Base-by-base conservation (phyloP, 1,140 invertebrate genomes). In the Eueides isabella region DNA sequence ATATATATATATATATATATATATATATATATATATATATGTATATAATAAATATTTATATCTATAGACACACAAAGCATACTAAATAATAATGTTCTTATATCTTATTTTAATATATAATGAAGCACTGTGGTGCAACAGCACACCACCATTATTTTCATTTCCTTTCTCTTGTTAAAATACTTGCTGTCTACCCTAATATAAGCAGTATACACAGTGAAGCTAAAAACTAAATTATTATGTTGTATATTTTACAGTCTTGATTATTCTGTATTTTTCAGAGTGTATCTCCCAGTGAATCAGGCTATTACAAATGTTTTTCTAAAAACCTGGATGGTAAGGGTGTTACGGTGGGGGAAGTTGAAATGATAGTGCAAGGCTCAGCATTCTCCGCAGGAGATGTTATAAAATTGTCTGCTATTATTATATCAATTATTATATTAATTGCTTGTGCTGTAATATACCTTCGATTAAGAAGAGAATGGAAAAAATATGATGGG, bases 291-390 rank as follows among this genome's bases (percentile, higher is more conserved):
- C 92, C 94, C 29, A 83, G 87, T 70, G 95, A 96, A 85, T 92
- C 94, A 71, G 95, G 95, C 2, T 93, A 94, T 74, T 96, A 96
- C 80, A 95, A 94, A 80, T 96, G 95, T 77, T 77, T 95, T 44
- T 95, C 95, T n/a, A 95, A 93, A 82, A 94, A 94, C 63, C 80
- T 96, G 68, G 82, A 89, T 55, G 92, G 88, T 64, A 90, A 92
- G 70, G 88, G 92, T 41, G 90, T 95, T 28, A 93, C 94, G 77
- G 90, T 95, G 30, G 92, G 94, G 41, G 86, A 94, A 33, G 93
- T 96, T 23, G 94, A 95, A 84, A 93, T 96, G 84, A 90, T 96
- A 71, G 95, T 96, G 0, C 83, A 81, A 64, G 85, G 85, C 31
- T 84, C 87, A 61, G 63, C 92, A 92, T 92, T 95, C 88, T 84